Conservation (phyloP, 1,140 invertebrate genomes). For the Drosophila melanogaster region Release_6_plus_ISO1_MT NC_004354.4:5105501-5106000, state of each 20-base stretch:
- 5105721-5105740: constrained; percentile 6
- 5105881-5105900: constrained; percentile 69
- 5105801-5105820: constrained; percentile 22
- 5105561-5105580: constrained; percentile 20
- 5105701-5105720: constrained; percentile 65
- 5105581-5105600: constrained; percentile 58
- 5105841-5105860: constrained; percentile 61
- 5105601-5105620: constrained; percentile 19
- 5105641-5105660: constrained; percentile 69
- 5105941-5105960: not conserved
- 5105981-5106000: not conserved
- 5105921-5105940: constrained; percentile 14
- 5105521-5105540: constrained; percentile 1
- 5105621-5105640: constrained; percentile 74
- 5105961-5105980: no score
- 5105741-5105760: not conserved
- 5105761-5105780: not conserved
- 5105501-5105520: constrained; percentile 1
- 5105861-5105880: constrained; percentile 70
- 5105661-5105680: constrained; percentile 60
- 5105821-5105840: constrained; percentile 42
- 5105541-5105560: constrained; percentile 2
- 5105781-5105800: not conserved
- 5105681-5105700: constrained; percentile 75
- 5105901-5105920: constrained; percentile 1